Conservation (phyloP, 2,797 vertebrate species). For the Prionace glauca region DNA sequence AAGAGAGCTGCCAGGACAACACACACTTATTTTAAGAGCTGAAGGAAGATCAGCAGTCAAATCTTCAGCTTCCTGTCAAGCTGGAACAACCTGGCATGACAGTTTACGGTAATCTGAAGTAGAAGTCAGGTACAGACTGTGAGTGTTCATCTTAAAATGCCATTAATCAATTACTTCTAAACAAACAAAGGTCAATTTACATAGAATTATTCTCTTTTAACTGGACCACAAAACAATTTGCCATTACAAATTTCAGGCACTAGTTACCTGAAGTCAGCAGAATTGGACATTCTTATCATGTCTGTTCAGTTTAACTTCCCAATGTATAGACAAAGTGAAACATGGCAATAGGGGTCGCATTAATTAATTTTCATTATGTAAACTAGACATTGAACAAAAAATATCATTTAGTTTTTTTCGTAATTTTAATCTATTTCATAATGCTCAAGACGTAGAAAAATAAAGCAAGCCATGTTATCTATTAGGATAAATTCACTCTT, state of each 20-base stretch:
- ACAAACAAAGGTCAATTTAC: background rate
- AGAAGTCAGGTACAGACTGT: background rate
- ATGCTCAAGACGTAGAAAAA: background rate
- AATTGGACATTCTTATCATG: background rate
- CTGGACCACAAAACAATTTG: background rate
- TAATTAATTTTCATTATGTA: background rate
- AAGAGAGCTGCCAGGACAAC: background rate
- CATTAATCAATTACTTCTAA: background rate
- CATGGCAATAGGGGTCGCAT: background rate
- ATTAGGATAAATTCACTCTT: background rate
- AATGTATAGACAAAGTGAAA: background rate
- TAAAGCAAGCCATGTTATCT: background rate
- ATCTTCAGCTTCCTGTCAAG: background rate
- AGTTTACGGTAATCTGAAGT: background rate
- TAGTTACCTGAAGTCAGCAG: background rate
- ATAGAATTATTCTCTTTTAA: background rate
- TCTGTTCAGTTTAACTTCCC: background rate
- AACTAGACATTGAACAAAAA: background rate
- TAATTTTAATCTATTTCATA: background rate
- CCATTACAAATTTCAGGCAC: background rate
- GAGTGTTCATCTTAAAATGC: background rate
- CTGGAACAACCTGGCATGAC: background rate
- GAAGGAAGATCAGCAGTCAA: background rate
- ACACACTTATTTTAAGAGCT: background rate
- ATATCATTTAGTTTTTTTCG: background rate